Evolutionary conservation across 2,888 invertebrate species (phyloP).

Genomic region (Ryuthela nishihirai): DNA sequence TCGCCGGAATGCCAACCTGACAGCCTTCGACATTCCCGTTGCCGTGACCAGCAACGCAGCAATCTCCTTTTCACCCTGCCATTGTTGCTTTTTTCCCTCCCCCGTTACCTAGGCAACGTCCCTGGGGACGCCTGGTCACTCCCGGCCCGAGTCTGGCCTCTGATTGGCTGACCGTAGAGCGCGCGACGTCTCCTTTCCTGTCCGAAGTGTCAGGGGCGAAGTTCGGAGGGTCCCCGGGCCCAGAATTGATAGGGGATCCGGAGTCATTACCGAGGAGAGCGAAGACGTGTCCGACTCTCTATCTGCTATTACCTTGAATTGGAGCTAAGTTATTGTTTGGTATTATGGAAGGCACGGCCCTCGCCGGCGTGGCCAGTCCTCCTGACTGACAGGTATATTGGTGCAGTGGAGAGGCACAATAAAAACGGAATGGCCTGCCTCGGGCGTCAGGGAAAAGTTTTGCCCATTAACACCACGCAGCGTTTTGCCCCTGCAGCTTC

Average conservation of each 20-base stretch:
- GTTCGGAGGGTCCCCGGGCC: not conserved
- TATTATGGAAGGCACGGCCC: slow-evolving; percentile 27
- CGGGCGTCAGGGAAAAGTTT: slow-evolving; percentile 12
- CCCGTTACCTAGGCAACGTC: slow-evolving; percentile 35
- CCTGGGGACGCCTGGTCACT: slow-evolving; percentile 31
- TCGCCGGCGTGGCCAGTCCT: too few relatives aligned
- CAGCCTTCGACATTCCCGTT: too few relatives aligned
- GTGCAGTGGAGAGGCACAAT: slow-evolving; percentile 23
- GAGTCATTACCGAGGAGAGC: slow-evolving; percentile 36
- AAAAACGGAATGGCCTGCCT: slow-evolving; percentile 33
- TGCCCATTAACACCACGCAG: slow-evolving; percentile 33
- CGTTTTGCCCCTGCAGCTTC: too few relatives aligned
- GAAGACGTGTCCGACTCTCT: slow-evolving; percentile 37
- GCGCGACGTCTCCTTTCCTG: not conserved
- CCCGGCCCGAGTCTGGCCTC: slow-evolving; percentile 15
- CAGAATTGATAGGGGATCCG: too few relatives aligned
- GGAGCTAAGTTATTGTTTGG: slow-evolving; percentile 39
- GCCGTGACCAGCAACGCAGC: too few relatives aligned
- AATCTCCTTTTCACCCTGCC: too few relatives aligned
- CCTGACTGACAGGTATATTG: slow-evolving; percentile 39
- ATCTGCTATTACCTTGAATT: slow-evolving; percentile 39
- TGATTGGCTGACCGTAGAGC: slow-evolving; percentile 28
- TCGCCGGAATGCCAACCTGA: too few relatives aligned
- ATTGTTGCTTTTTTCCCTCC: slow-evolving; percentile 28
- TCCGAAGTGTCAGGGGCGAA: not conserved